Conservation (phyloP, 1,140 invertebrate species). For the Tetramorium parvispinum region DNA sequence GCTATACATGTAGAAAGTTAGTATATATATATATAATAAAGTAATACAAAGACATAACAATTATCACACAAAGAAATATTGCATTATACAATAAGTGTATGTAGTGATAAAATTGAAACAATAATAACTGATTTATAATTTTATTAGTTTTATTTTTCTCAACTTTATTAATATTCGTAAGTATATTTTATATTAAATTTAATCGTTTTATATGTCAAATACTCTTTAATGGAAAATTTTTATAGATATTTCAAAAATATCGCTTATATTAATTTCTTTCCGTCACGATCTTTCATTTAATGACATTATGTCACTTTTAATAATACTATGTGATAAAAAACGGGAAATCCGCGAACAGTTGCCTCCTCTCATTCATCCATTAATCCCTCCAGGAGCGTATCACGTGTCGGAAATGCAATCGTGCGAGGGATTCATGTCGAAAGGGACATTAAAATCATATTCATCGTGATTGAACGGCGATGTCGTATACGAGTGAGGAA, state of each 20-base stretch:
- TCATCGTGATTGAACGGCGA: conserved; percentile 31
- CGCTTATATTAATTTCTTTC: neutral
- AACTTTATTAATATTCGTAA: neutral
- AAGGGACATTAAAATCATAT: conserved; percentile 55
- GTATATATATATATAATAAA: neutral
- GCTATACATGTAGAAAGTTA: neutral
- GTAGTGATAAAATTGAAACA: neutral
- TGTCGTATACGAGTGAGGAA: conserved; percentile 23
- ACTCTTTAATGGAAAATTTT: neutral
- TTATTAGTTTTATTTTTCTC: neutral
- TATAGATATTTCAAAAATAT: neutral
- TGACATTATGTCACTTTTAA: conserved; percentile 11
- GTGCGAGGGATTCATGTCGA: conserved; percentile 26
- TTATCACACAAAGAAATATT: neutral
- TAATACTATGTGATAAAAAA: conserved; percentile 3
- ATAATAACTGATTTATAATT: neutral
- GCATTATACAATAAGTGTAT: neutral
- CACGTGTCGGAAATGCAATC: conserved; percentile 50
- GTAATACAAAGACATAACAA: neutral
- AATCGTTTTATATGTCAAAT: neutral
- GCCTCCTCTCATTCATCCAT: conserved; percentile 29
- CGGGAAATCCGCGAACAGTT: neutral
- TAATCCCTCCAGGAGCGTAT: conserved; percentile 29
- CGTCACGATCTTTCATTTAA: conserved; percentile 1
- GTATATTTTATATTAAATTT: neutral